Base-by-base conservation (phyloP, 37 sponge, comb jelly and placozoan genomes). In the Lycopodina hypogea region DNA sequence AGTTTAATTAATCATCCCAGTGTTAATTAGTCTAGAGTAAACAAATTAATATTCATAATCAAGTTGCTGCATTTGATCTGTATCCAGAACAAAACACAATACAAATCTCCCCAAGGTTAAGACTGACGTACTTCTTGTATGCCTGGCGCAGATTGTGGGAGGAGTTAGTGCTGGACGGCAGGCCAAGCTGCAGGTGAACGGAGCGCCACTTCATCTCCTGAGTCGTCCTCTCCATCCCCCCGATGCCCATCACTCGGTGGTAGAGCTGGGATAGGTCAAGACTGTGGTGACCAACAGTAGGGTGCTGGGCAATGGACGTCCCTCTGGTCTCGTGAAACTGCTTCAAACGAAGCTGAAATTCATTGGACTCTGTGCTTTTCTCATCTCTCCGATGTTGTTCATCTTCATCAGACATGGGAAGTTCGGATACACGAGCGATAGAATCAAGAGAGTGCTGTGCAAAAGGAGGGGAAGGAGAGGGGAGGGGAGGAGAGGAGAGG, bases 151-250 rank as follows among this genome's bases (percentile, higher is more conserved):
- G 72, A 30, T 79, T 68, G 29, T 73, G 45, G 55, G 91, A 86
- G 32, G 87, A 61, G 45, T 67, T 75, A 37, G 91, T 60, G 15
- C 22, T 78, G 28, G 79, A 69, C 23, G 91, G 78, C 41, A 91
- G 28, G 42, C 94, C 88, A 57, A 94, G 72, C 81, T 83, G 87
- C 0, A 87, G 74, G 56, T 77, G 90, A 24, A 94, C 71, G 38
- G 84, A 87, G 24, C 85, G 53, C 94, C 94, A 94, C 51, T 93
- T 93, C 79, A 93, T 42, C 45, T 83, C 82, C 53, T 90, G 88
- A 24, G 95, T 88, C 62, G 84, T 89, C 38, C 45, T 51, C 3
- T 91, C 87, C 94, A 90, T 90, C 17, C 96, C 96, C 15, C 96
- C 96, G 53, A 70, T 79, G 33, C 87, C 91, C 69, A 55, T 77